Evolutionary conservation across 2,888 invertebrate genomes (phyloP), one percentile per base, ranked within the genome.

Genomic region (Brachyptera putata): DNA sequence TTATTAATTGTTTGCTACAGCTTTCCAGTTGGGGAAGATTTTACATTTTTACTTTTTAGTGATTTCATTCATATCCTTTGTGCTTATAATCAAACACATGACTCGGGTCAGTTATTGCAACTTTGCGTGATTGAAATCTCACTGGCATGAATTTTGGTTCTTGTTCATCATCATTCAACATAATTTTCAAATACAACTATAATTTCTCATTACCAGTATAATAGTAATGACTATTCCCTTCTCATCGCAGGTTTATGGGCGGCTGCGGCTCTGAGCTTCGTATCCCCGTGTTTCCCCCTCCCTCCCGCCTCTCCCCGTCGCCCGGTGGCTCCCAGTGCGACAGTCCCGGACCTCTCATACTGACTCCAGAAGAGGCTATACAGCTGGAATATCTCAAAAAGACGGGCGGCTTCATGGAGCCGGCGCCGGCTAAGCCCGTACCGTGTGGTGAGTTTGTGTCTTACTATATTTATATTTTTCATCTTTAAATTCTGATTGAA

Each of bases 331-430:
- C 87, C 46, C 84, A 86, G 30, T 90, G 90, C 67, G 91, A 91
- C 70, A 89, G 89, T 67, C 90, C 91, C 0, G 85, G 89, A 39
- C 90, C 91, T 1, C 79, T 91, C 68, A 86, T 89, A 69, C 85
- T 91, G 80, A 84, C 89, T 0, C 80, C 83, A 0, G 90, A 90
- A 25, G 91, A 91, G 71, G 79, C 86, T 66, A 81, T 81, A 0
- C 86, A 88, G 68, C 70, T 91, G 58, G 89, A 89, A 67, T 78
- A 81, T 63, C 82, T 87, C 57, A 87, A 87, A 68, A 60, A 53
- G 37, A 56, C 58, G 9, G 63, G 62, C 14, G 21, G 21, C 18
- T 81, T 87, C 57, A 90, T 91, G 0, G 75, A 89, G 67, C 89
- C 90, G 0, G 82, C 84, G 0, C 83, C 84, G 25, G 82, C 84